Evolutionary conservation across 2,113 vertebrate genomes (phyloP), one percentile per base, ranked within the genome.

Genomic region (Todiramphus saurophagus): DNA sequence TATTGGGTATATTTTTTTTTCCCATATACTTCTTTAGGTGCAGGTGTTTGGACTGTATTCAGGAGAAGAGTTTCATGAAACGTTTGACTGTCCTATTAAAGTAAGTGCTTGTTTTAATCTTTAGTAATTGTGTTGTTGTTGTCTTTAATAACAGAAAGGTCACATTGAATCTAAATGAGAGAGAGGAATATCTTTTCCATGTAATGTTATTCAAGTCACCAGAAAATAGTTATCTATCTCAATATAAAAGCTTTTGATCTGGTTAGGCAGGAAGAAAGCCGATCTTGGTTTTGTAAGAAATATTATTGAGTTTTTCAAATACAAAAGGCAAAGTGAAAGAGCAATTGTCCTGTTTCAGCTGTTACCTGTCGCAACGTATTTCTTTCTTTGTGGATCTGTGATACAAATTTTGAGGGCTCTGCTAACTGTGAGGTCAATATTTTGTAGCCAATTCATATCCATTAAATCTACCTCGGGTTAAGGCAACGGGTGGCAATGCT

Each of bases 61-160:
- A 53, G 99, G 98, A 37, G 99, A 99, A 97, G 99, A 99, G 96
- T 99, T 99, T 97, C 99, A 99, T 30, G 99, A 99, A 97, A 99
- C 98, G 5, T 99, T 99, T 96, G 99, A 99, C 98, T 99, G 99
- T 96, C 99, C 99, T 89, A 98, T 99, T 97, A 99, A 99, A 98
- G 99, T 99, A 98, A 98, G 98, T 97, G 82, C 76, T 96, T 85
- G 60, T 94, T 94, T 95, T 89, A 90, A 91, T 96, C 85, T 80
- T 83, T 63, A 89, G 78, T 85, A 96, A 76, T 89, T 94, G 50
- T 69, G 46, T 5, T 93, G 69, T n/a, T 94, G 20, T 50, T 35
- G 7, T 93, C 89, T 90, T 95, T 94, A 96, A 67, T 95, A 95
- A 92, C 62, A 85, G 43, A 91, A 94, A 83, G 89, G 87, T 95